Conservation (phyloP, 1,140 invertebrate genomes). For the Euwallacea fornicatus region DNA sequence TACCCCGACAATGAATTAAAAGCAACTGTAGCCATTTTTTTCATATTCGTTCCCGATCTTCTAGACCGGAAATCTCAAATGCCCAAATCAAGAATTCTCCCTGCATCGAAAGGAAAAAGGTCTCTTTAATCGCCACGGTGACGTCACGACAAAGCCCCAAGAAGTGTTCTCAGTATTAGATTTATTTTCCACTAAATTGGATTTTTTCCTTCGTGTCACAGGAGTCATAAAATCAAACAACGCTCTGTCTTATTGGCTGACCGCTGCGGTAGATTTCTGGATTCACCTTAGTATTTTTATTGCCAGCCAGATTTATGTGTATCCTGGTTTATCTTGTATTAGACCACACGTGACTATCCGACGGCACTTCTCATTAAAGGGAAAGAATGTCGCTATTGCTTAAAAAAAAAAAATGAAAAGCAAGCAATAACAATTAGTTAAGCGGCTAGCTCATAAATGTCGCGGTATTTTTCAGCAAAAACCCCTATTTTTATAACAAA, state of each 20-base stretch:
- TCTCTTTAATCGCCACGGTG: conserved; percentile 20
- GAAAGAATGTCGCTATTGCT: too few species aligned
- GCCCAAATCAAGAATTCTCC: conserved; percentile 13
- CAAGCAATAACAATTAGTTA: conserved; percentile 24
- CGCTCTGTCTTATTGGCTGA: conserved; percentile 15
- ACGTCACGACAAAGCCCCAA: conserved; percentile 27
- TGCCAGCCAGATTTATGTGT: neutral
- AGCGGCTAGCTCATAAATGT: conserved; percentile 25
- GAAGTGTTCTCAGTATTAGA: conserved; percentile 28
- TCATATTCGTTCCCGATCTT: conserved; percentile 4
- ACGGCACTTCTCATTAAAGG: too few species aligned
- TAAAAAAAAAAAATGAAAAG: neutral
- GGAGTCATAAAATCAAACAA: conserved; percentile 32
- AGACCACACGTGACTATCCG: too few species aligned
- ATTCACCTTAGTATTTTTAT: conserved; percentile 1
- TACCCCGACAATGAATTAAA: too few species aligned
- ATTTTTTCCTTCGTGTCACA: conserved; percentile 33
- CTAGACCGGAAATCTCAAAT: conserved; percentile 9
- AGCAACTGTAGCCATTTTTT: neutral
- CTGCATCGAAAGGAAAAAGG: conserved; percentile 13
- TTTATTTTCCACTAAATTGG: conserved; percentile 31
- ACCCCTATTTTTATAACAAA: conserved; percentile 32
- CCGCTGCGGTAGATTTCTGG: neutral
- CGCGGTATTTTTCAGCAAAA: conserved; percentile 26
- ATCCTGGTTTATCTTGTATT: too few species aligned